phyloP scores from a whole-genome alignment of 37 sponge, comb jelly and placozoan species.

The Crambe crambe region DNA sequence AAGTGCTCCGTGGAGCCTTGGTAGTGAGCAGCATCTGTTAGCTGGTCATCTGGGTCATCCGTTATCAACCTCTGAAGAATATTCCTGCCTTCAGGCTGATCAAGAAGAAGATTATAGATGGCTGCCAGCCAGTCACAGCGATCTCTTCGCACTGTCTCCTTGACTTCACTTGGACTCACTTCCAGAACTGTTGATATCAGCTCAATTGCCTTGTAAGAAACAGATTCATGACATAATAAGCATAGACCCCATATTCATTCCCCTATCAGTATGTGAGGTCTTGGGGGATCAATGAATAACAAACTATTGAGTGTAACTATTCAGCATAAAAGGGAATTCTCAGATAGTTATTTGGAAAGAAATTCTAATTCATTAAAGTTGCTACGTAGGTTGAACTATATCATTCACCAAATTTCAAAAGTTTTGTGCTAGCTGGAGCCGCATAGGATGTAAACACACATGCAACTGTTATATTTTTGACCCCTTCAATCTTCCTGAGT shows the following conservation, averaged over 20 bases:
- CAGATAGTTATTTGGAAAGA: background rate
- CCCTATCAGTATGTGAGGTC: slow-evolving; percentile 1
- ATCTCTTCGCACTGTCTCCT: slow-evolving; percentile 80
- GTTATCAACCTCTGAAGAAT: slow-evolving; percentile 45
- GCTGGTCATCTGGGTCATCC: slow-evolving; percentile 40
- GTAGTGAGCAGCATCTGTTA: slow-evolving; percentile 43
- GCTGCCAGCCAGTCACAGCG: slow-evolving; percentile 98
- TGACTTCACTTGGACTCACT: slow-evolving; percentile 73
- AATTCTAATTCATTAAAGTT: background rate
- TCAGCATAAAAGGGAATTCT: background rate
- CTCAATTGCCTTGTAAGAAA: slow-evolving; percentile 69
- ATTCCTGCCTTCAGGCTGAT: slow-evolving; percentile 86
- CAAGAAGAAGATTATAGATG: slow-evolving; percentile 91
- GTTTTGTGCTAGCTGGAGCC: too few relatives aligned
- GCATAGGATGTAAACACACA: too few relatives aligned
- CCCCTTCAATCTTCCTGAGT: too few relatives aligned
- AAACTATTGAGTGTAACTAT: too few relatives aligned
- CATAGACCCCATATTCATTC: background rate
- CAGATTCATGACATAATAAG: background rate
- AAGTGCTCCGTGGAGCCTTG: slow-evolving; percentile 48
- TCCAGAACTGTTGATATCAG: slow-evolving; percentile 76
- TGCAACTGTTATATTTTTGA: too few relatives aligned
- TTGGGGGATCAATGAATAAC: background rate
- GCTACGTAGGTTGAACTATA: background rate
- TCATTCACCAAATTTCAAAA: too few relatives aligned